Base-by-base conservation (phyloP, 2,113 vertebrate genomes). In the Leptobrachium leishanense region DNA sequence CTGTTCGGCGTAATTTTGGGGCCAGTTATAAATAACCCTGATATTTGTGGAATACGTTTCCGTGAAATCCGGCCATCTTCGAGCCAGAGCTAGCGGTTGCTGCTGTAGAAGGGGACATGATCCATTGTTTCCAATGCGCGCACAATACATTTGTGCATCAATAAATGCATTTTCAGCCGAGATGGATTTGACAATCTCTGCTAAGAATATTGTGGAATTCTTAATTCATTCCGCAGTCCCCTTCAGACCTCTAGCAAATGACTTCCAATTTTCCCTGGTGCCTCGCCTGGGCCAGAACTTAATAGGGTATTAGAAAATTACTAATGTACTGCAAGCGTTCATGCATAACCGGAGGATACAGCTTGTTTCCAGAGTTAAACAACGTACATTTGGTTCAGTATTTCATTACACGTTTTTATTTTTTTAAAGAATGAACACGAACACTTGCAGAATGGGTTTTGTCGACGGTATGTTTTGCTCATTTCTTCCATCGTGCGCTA, bases 281-380 rank as follows among this genome's bases (percentile, higher is more conserved):
- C 75, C 74, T 0, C 78, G 68, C 81, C 82, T 74, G 76, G 59
- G 72, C 75, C 76, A 70, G 44, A 65, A 57, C 46, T 66, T 84
- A 83, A 13, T 84, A 87, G 84, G 70, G 84, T 84, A 85, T 81
- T 83, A 86, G 59, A 64, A 84, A 86, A 84, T 84, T 84, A 84
- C 20, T 64, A 81, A 78, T 83, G 68, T 84, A 69, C 81, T 54
- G 83, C 72, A 76, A 74, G 81, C 39, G 43, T 57, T 64, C 55
- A 84, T 77, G 68, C 69, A 40, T 76, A 81, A 74, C 63, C 53
- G 13, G 71, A 72, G 77, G 77, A 80, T 62, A 76, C 68, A 81
- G 68, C 73, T 81, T 78, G 46, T n/a, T 69, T 57, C 6, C 0
- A 72, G 5, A 62, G 44, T 72, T 72, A 72, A 72, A 72, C 69